Base-by-base conservation (phyloP, 64 coral and sea anemone species). In the Actinia tenebrosa region DNA sequence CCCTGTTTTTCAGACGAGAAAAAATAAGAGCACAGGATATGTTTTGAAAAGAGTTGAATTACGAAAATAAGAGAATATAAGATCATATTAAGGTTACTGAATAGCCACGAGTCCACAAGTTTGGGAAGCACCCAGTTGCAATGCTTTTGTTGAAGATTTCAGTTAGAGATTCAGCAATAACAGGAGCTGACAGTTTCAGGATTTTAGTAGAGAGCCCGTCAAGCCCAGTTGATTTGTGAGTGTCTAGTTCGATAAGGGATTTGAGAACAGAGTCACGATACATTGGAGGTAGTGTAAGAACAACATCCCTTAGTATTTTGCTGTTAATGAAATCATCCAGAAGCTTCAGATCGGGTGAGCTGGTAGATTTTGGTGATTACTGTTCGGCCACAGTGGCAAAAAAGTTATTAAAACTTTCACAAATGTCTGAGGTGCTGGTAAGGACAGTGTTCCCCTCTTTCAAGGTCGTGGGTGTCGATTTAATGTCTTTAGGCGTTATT, bases 201-300 rank as follows among this genome's bases (percentile, higher is more conserved):
- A 72, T 72, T 72, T 72, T 72, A 4, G 26, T 11, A 72, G n/a
- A 27, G 10, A 72, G 22, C 10, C 68, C 68, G 18, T 72, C 20
- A 4, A 80, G 44, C 52, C 78, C 78, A 80, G 78, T 80, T 44
- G 78, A 80, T 80, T 80, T 80, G 44, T 80, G 78, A 19, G 78
- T 5, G 44, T 80, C 78, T 15, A 80, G 44, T 17, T 80, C 3
- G 16, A 15, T 27, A 46, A 80, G 1, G 13, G 44, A 80, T 80
- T 80, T 50, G 16, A 80, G 3, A 80, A 80, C 78, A 80, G 37
- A 80, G 44, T 80, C 78, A 43, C 30, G 17, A 45, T 79, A 0
- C 77, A 79, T 44, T 16, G 30, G 77, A 79, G 77, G 77, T 79
- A 79, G 7, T 79, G 20, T 80, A 18, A 80, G 47, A 11, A 44